Conservation (phyloP, 2,888 invertebrate species). For the Phyto melanocephala region DNA sequence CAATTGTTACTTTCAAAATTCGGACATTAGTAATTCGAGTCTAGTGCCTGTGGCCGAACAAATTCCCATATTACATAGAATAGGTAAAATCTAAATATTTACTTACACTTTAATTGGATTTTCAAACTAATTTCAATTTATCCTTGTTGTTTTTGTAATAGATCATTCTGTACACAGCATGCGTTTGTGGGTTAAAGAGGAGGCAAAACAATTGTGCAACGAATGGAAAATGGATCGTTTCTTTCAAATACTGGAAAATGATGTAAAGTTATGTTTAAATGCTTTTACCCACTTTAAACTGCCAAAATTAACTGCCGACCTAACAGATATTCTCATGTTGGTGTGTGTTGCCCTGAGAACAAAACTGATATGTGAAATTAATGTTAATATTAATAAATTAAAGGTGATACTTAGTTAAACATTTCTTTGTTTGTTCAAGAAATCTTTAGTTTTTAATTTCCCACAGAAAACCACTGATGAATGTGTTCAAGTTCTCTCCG, state of each 20-base stretch:
- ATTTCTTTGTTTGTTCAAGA: neutral
- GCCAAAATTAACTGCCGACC: slow-evolving; percentile 80
- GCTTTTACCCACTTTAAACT: slow-evolving; percentile 81
- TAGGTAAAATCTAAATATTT: slow-evolving; percentile 68
- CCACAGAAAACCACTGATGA: slow-evolving; percentile 84
- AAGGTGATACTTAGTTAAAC: slow-evolving; percentile 82
- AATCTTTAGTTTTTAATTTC: neutral
- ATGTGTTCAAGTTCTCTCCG: slow-evolving; percentile 85
- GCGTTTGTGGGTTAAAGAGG: slow-evolving; percentile 87
- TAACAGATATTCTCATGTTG: slow-evolving; percentile 86
- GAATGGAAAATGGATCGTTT: slow-evolving; percentile 88
- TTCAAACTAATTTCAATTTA: neutral
- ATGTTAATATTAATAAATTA: slow-evolving; percentile 86
- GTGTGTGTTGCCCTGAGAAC: slow-evolving; percentile 90
- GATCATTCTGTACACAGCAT: slow-evolving; percentile 90
- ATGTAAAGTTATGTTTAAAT: slow-evolving; percentile 83
- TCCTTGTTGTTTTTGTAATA: too few species aligned
- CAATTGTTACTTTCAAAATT: slow-evolving; percentile 83
- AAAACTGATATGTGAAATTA: slow-evolving; percentile 89
- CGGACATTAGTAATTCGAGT: slow-evolving; percentile 86
- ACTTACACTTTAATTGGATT: neutral
- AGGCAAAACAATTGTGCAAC: slow-evolving; percentile 85
- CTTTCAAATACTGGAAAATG: slow-evolving; percentile 84
- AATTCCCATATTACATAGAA: slow-evolving; percentile 83
- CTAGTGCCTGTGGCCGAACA: slow-evolving; percentile 90